Base-by-base conservation (phyloP, 2,797 vertebrate genomes). In the Xenops minutus region DNA sequence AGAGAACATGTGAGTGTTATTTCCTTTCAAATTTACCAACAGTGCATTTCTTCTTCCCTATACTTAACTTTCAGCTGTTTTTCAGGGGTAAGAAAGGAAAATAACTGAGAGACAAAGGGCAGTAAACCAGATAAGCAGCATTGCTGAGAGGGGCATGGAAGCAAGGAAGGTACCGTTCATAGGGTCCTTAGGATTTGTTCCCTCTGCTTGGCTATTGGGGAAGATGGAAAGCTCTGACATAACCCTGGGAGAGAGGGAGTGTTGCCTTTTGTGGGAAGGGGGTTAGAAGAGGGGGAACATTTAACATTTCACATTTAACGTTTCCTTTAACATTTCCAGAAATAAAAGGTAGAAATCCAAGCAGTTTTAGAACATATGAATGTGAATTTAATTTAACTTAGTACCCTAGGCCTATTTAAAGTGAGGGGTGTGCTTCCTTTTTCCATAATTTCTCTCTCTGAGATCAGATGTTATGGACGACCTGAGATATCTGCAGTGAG, bases 1-100 rank as follows among this genome's bases (percentile, higher is more conserved):
- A 85, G 52, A 75, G 44, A 49, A 54, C 27, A 17, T 18, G 34
- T 9, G 41, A 56, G 46, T 63, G 61, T 69, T 73, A 80, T 55
- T 91, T 83, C n/a, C 43, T 96, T 93, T 89, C 73, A 62, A 44
- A 85, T 92, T 89, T 86, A 86, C 52, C 26, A 30, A 34, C 16
- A 32, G 44, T 54, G 52, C 7, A 13, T 88, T 88, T 93, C 48
- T 64, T 84, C 62, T 69, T 67, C 44, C 63, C 41, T 74, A 10
- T 85, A 54, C 20, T 93, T 83, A 80, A 72, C 30, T 85, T 88
- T 62, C 66, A 78, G 48, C 58, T 78, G 79, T 55, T 87, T 80
- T 92, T 69, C 18, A 51, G 20, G 34, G 48, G 10, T 86, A 18
- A 88, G 41, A 73, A 81, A 69, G 41, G 43, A 84, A 89, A 93